Evolutionary conservation across 1,140 invertebrate genomes (phyloP), one percentile per base, ranked within the genome.

Genomic region (Caenorhabditis inopinata): DNA sequence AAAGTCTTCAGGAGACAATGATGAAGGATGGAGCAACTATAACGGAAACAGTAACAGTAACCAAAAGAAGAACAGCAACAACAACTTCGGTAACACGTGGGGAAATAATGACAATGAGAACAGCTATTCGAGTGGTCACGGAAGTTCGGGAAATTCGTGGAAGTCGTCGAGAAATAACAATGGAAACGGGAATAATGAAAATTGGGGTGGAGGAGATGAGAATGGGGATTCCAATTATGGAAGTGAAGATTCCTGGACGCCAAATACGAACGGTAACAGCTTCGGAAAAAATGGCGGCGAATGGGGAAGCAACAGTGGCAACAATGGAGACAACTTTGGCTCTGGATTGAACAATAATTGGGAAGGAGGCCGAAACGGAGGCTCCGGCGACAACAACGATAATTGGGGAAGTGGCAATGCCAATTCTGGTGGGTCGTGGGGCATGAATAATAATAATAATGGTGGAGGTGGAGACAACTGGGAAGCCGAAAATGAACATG

Each of bases 1-100:
- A n/a, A n/a, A n/a, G n/a, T n/a, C n/a, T 58, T 38, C 58, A 68
- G 58, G 58, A 14, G 58, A 68, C n/a, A 68, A 38, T 38, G 58
- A 68, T 68, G 58, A 68, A 11, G 32, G 58, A 2, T 68, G 58
- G 58, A 38, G 16, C 21, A 68, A 38, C 12, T 38, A 58, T 16
- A 58, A 25, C 18, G 27, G 27, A 6, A 51, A 58, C 32, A 14
- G 51, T 16, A 58, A 58, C 25, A 58, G 27, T 7, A 58, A 68
- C 29, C 35, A 38, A 11, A 58, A 58, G 9, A 58, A 58, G 9
- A 38, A 38, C n/a, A 68, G 38, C n/a, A 23, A 23, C 7, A 68
- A 68, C 32, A 35, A 68, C 9, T 14, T 38, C 12, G 58, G 58
- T 29, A 68, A 68, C 12, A 38, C 58, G 7, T 68, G 58, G 58